Conservation (phyloP, 2,797 vertebrate species). For the Anniella stebbinsi region DNA sequence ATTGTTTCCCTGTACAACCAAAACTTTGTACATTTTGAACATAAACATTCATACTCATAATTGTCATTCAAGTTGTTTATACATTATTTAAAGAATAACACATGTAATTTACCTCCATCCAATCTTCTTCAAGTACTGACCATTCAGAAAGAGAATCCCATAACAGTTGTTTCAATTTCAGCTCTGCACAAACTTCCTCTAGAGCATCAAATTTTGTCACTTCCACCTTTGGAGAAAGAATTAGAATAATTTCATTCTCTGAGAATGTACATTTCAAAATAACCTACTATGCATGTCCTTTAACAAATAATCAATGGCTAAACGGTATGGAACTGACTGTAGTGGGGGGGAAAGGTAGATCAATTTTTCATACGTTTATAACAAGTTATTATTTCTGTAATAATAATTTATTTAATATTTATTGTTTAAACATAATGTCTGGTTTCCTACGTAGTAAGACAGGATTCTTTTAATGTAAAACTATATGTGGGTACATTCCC, state of each 20-base stretch:
- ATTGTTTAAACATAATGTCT: not conserved
- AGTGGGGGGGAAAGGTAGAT: no score
- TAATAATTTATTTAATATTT: not conserved
- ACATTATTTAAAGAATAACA: slow-evolving; percentile 11
- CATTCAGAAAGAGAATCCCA: slow-evolving; percentile 87
- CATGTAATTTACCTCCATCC: slow-evolving; percentile 80
- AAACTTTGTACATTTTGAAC: not conserved
- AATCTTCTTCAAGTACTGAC: slow-evolving; percentile 81
- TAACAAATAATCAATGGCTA: not conserved
- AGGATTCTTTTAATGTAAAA: not conserved
- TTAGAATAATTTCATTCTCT: slow-evolving; percentile 25
- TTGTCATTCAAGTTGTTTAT: not conserved
- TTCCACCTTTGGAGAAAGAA: slow-evolving; percentile 81
- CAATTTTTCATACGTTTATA: not conserved
- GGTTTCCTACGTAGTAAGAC: not conserved
- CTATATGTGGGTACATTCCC: not conserved
- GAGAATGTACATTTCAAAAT: not conserved
- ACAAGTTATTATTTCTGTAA: not conserved
- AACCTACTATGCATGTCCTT: not conserved
- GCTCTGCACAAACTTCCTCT: slow-evolving; percentile 82
- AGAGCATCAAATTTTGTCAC: slow-evolving; percentile 85
- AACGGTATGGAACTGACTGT: not conserved
- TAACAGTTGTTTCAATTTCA: slow-evolving; percentile 85
- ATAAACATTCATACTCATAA: not conserved
- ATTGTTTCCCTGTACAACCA: no score